Conservation (phyloP, 2,797 vertebrate species). For the Bradypus variegatus region DNA sequence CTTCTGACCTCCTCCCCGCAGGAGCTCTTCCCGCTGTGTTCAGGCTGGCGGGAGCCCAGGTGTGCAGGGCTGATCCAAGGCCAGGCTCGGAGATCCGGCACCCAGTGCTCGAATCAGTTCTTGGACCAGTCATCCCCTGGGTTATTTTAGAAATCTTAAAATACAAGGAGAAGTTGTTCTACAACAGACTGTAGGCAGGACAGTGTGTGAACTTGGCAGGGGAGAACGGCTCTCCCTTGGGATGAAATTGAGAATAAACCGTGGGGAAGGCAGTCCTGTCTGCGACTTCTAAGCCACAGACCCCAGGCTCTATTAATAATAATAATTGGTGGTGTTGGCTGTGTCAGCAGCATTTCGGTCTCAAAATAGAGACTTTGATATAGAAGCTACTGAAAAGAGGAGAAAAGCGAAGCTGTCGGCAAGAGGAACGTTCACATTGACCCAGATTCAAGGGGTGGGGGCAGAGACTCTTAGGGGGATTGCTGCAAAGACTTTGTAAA, state of each 20-base stretch:
- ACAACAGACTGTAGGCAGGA: no score
- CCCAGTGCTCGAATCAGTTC: background rate
- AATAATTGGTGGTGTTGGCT: background rate
- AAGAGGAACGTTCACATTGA: no score
- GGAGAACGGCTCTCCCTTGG: background rate
- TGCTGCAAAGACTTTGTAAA: background rate
- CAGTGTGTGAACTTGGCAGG: background rate
- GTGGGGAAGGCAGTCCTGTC: background rate
- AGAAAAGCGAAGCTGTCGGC: no score
- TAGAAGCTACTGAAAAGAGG: background rate
- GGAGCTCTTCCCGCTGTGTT: no score
- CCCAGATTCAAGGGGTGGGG: background rate
- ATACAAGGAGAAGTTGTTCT: background rate
- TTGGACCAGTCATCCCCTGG: background rate
- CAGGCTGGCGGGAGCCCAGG: no score
- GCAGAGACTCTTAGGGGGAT: background rate
- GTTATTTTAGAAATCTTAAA: background rate
- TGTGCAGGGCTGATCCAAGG: rapidly evolving
- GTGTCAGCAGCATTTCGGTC: background rate
- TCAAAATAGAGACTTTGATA: background rate
- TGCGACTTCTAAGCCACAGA: background rate
- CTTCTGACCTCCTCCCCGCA: background rate
- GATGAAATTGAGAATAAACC: background rate
- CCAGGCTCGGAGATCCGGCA: background rate
- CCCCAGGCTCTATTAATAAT: background rate